Base-by-base conservation (phyloP, 1,140 invertebrate species). In the Drosophila sturtevanti region DNA sequence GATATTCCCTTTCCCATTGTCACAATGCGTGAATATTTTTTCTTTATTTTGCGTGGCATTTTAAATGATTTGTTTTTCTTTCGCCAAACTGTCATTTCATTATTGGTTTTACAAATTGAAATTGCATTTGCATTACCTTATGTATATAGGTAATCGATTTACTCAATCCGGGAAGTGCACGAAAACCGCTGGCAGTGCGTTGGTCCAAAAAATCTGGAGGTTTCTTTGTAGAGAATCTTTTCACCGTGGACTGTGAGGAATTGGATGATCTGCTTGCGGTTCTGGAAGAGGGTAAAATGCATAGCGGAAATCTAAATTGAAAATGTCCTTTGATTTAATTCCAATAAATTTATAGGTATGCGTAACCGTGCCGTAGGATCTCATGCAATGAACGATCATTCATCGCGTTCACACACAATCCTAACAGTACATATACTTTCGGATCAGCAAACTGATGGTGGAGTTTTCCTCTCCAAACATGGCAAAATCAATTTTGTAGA, bases 401-500 rank as follows among this genome's bases (percentile, higher is more conserved):
- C 98, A 0, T 98, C 97, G 58, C 94, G 98, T 72, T 99, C 98
- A 78, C 98, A 99, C 93, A 98, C 98, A 0, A 96, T 99, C 61
- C 94, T 99, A 35, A 98, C 97, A 0, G 95, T 98, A 35, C 95
- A 96, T 79, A 96, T 96, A 76, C 95, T 96, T 4, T 96, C 96
- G 0, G 97, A 97, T 89, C 94, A 96, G 84, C 95, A 96, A 81
- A 95, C 95, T 58, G 96, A 97, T 79, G 95, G 96, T 63, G 90
- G 96, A 31, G 95, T 97, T n/a, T 96, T 96, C 72, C 95, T 97
- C 68, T 96, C 96, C 16, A 95, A 95, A 77, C 96, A 97, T 82
- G 97, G 97, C n/a, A 97, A 98, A 92, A 95, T 98, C 38, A 98
- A 98, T 93, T 97, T 99, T 85, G 98, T 99, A 0, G 98, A 99